Conservation (phyloP, 2,888 invertebrate species). For the Drosophila bunnanda region DNA sequence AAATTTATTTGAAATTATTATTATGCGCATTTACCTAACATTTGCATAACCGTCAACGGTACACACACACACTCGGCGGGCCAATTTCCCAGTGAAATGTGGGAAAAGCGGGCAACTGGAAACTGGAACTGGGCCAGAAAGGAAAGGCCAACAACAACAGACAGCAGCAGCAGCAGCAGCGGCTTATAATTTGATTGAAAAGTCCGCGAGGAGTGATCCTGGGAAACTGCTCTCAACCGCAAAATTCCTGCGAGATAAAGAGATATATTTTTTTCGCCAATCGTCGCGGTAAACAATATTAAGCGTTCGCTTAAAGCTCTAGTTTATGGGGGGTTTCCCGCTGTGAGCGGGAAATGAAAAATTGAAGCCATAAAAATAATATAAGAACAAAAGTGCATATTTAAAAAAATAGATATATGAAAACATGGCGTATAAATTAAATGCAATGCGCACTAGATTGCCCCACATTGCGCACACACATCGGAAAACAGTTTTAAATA, state of each 20-base stretch:
- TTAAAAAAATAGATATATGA: constrained; percentile 15
- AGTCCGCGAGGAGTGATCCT: constrained; percentile 33
- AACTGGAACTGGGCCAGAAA: constrained; percentile 25
- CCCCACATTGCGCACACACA: constrained; percentile 24
- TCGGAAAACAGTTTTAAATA: constrained; percentile 56
- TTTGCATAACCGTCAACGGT: constrained; percentile 55
- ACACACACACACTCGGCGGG: constrained; percentile 24
- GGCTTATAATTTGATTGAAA: constrained; percentile 47
- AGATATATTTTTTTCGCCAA: constrained; percentile 43
- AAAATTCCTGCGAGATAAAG: not conserved
- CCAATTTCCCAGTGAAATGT: constrained; percentile 43
- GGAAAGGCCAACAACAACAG: constrained; percentile 21
- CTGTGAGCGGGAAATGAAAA: constrained; percentile 7
- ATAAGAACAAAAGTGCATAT: not conserved
- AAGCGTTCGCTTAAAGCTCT: constrained; percentile 44
- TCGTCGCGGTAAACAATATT: constrained; percentile 33
- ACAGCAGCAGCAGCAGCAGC: not conserved
- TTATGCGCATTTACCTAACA: constrained; percentile 59
- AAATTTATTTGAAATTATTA: constrained; percentile 59
- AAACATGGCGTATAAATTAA: constrained; percentile 54
- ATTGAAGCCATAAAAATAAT: constrained; percentile 12
- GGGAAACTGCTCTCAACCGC: not conserved
- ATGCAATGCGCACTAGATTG: constrained; percentile 31
- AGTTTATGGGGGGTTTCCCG: constrained; percentile 34
- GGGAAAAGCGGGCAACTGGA: constrained; percentile 2